Evolutionary conservation across 2,113 vertebrate species (phyloP), one percentile per base, ranked within the genome.

Genomic region (Dissostichus mawsoni): DNA sequence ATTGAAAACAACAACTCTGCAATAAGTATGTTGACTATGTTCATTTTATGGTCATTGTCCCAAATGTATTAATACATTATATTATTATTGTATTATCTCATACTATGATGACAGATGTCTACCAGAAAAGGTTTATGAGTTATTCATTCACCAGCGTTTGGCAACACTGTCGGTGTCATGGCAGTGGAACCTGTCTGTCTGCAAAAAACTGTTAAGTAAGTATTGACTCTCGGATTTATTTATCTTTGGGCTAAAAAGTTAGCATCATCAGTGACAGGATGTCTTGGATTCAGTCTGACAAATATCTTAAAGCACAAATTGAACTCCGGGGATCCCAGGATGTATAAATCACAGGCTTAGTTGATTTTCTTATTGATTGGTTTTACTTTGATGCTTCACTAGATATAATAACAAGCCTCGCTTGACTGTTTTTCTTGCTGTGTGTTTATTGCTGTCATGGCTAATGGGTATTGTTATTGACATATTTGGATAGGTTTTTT

Each of bases 331-430:
- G 63, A 73, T 20, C 33, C 20, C 14, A 50, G 53, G 29, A 47
- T 55, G 52, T 18, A 62, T 75, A 58, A 75, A 64, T 75, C 56
- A 65, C 13, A 8, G 8, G 48, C 44, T 55, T 51, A 25, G 85
- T 77, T 85, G 79, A 87, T 81, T 75, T 56, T 67, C 61, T 45
- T 57, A 81, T 73, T 23, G 69, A 89, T 23, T 63, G 36, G 36
- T 64, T 77, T 80, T 53, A 53, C 56, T 75, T 72, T 69, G 14
- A 78, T 52, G 25, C 52, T 56, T 63, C 56, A 56, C 8, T 0
- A 16, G 51, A 64, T 64, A 33, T 51, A 75, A 82, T 25, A 75
- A 76, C 50, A 47, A 53, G 48, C 59, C 52, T 59, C 7, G 14
- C 3, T 74, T 14, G 1, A n/a, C 65, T 72, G 57, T 78, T 56